These are phyloP conservation scores for Lamprotornis superbus DNA, from an alignment of 2,113 vertebrate species.

Conservation along the genomic window DNA sequence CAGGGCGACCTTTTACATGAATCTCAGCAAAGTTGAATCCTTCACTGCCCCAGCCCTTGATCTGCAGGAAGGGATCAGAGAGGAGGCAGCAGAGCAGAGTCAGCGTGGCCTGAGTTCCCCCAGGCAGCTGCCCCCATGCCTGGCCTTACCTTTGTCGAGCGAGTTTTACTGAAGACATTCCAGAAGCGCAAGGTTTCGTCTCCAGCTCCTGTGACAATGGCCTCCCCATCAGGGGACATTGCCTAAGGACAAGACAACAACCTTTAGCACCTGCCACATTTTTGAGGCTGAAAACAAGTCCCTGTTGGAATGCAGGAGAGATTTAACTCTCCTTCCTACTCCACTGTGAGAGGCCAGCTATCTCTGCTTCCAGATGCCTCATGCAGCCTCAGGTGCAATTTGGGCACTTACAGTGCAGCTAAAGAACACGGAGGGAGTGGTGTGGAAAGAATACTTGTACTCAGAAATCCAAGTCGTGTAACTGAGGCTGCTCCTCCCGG, in stretches of 20 bases:
- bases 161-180: constrained; percentile 98
- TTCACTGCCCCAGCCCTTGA: neutral
- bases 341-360: neutral
- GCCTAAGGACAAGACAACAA: constrained; percentile 75
- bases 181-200: constrained; percentile 97
- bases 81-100: neutral
- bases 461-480: neutral
- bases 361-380: neutral
- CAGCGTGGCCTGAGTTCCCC: rapidly evolving
- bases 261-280: neutral
- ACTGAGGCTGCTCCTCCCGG: neutral
- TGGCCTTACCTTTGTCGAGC: constrained; percentile 90
- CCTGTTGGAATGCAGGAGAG: neutral
- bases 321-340: neutral
- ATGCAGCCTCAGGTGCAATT: neutral
- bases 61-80: neutral
- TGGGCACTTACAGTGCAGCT: neutral
- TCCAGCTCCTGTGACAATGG: constrained; percentile 96
- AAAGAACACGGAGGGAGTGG: neutral
- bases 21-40: neutral
- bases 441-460: neutral
- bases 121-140: neutral
- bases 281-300: neutral
- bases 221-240: constrained; percentile 98
- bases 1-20: neutral